Conservation (phyloP, 2,888 invertebrate species). For the Phymatocera aterrima region DNA sequence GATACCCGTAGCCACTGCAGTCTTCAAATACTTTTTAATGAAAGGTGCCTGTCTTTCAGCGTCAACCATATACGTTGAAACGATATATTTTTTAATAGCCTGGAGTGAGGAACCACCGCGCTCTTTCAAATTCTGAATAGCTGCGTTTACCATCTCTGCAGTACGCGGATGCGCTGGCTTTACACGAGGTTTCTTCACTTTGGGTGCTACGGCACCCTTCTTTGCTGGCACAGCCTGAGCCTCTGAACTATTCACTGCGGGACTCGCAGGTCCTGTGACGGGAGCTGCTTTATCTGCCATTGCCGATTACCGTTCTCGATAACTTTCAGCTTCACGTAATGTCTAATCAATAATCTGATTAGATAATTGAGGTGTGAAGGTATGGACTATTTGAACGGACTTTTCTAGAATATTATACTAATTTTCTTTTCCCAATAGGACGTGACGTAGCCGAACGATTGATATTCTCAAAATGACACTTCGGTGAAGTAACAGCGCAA, state of each 20-base stretch:
- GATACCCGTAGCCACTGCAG: slow-evolving; percentile 75
- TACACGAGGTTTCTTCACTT: slow-evolving; percentile 66
- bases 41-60: slow-evolving; percentile 77
- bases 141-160: slow-evolving; percentile 77
- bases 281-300: slow-evolving; percentile 33
- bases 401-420: not conserved
- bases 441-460: not conserved
- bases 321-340: not conserved
- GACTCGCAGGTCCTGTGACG: slow-evolving; percentile 29
- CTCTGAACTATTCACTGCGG: slow-evolving; percentile 4
- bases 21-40: slow-evolving; percentile 79
- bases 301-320: not conserved
- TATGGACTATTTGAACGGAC: not conserved
- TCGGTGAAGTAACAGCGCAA: not conserved
- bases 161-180: slow-evolving; percentile 75
- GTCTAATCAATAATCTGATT: not conserved
- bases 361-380: not conserved
- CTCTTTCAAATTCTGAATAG: slow-evolving; percentile 76
- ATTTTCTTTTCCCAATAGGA: not conserved
- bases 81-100: slow-evolving; percentile 80
- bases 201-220: slow-evolving; percentile 57
- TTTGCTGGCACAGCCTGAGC: slow-evolving; percentile 54
- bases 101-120: slow-evolving; percentile 78
- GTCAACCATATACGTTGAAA: slow-evolving; percentile 78
- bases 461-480: not conserved